Evolutionary conservation across 2,797 vertebrate genomes (phyloP).

Genomic region (Falco cherrug): DNA sequence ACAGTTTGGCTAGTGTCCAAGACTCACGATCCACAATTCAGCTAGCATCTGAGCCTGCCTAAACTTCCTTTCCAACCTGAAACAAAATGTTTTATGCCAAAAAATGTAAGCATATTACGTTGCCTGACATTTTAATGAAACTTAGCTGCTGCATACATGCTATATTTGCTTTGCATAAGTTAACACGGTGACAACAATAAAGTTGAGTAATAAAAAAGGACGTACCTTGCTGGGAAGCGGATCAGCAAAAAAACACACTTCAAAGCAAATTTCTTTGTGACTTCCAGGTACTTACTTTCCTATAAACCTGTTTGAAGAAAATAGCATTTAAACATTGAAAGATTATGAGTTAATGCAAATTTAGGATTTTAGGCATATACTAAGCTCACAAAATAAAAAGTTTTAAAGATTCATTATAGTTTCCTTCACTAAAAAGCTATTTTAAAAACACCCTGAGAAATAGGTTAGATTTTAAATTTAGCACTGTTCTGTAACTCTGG

Average conservation of each 20-base stretch:
- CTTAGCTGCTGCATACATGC: fast-evolving
- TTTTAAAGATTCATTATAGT: not conserved
- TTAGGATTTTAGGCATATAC: not conserved
- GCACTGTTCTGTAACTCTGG: not conserved
- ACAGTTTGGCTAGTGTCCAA: not conserved
- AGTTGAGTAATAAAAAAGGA: not conserved
- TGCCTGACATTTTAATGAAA: not conserved
- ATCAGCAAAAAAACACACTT: not conserved
- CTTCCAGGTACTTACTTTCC: not conserved
- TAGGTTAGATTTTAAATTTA: not conserved
- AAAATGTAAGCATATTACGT: not conserved
- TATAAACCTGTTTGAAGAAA: not conserved
- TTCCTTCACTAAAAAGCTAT: not conserved
- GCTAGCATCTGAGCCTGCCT: not conserved
- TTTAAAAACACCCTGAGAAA: not conserved
- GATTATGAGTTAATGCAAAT: not conserved
- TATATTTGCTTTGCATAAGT: not conserved
- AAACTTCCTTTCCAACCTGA: not conserved
- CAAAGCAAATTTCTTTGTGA: not conserved
- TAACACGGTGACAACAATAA: not conserved
- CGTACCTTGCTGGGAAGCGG: not conserved
- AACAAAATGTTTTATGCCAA: not conserved
- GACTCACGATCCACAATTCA: not conserved
- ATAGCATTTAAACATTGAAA: not conserved
- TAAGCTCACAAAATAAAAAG: not conserved